A percentile compares a stretch with the other conserved stretches of the same genome.
phyloP scores from a whole-genome alignment of 2,888 invertebrate species.

The Uropetala carovei region DNA sequence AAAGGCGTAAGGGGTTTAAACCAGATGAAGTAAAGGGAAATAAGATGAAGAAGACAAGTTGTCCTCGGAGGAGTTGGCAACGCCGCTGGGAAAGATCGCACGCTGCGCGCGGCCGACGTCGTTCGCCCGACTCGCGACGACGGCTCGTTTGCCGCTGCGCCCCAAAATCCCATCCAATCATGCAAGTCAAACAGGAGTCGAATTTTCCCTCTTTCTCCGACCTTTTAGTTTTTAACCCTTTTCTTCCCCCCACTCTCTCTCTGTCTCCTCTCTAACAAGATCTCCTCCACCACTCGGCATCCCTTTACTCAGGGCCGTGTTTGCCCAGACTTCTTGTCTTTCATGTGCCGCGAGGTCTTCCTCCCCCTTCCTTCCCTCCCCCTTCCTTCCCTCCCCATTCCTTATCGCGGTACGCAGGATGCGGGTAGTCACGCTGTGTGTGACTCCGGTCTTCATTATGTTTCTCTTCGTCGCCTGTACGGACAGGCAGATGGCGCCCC shows the following conservation, averaged over 20 bases:
- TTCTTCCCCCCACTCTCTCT: neutral
- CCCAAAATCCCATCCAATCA: slow-evolving; percentile 54
- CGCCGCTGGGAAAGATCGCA: neutral
- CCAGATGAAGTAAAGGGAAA: neutral
- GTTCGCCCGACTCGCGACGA: neutral
- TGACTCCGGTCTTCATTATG: neutral
- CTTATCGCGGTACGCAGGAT: neutral
- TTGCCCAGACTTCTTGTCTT: slow-evolving; percentile 63
- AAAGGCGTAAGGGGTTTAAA: neutral
- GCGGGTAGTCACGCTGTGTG: neutral
- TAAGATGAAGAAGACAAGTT: neutral
- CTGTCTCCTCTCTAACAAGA: neutral
- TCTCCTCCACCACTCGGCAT: neutral
- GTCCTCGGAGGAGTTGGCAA: neutral
- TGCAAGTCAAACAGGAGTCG: slow-evolving; percentile 60
- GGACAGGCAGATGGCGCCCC: neutral
- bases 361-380: neutral
- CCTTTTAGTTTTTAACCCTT: neutral
- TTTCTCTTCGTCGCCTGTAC: neutral
- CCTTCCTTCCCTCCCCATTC: neutral
- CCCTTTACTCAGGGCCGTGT: neutral
- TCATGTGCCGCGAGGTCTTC: slow-evolving; percentile 36
- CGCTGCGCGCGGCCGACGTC: neutral
- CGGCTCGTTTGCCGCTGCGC: neutral
- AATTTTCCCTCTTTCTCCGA: neutral